phyloP scores from a whole-genome alignment of 2,113 vertebrate species.

The Indri indri region DNA sequence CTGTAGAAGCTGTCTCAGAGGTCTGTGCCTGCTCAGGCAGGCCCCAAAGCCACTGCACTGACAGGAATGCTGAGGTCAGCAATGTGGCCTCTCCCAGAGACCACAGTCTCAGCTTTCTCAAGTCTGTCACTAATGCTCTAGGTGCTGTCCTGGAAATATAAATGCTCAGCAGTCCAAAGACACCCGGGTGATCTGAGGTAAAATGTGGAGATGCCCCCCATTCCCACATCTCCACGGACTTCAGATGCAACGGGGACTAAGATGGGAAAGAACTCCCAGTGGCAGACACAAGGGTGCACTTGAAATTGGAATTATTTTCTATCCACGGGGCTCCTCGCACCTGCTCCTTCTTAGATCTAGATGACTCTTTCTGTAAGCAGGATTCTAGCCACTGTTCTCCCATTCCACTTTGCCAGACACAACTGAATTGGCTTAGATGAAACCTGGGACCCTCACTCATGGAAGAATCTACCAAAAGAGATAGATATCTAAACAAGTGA shows the following conservation, averaged over 20 bases:
- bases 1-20: not conserved
- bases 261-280: not conserved
- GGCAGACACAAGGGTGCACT: not conserved
- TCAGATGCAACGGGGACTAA: not conserved
- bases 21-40: not conserved
- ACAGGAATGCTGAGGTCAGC: not conserved
- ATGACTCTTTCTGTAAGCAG: not conserved
- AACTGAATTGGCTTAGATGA: not conserved
- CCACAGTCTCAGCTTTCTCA: not conserved
- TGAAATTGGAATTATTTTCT: not conserved
- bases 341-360: not conserved
- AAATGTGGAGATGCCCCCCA: not conserved
- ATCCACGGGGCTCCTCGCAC: not conserved
- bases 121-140: not conserved
- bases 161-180: not conserved
- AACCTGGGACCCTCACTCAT: not conserved
- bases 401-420: not conserved
- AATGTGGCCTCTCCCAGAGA: not conserved
- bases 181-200: not conserved
- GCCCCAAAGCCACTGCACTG: not conserved
- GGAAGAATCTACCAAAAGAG: not conserved
- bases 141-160: not conserved
- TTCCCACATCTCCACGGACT: not conserved
- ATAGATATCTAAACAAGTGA: not conserved
- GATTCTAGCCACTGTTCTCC: not conserved